Evolutionary conservation across 30 jellyfish, hydroid and myxozoan species (phyloP).

Genomic region (Sanderia malayensis): DNA sequence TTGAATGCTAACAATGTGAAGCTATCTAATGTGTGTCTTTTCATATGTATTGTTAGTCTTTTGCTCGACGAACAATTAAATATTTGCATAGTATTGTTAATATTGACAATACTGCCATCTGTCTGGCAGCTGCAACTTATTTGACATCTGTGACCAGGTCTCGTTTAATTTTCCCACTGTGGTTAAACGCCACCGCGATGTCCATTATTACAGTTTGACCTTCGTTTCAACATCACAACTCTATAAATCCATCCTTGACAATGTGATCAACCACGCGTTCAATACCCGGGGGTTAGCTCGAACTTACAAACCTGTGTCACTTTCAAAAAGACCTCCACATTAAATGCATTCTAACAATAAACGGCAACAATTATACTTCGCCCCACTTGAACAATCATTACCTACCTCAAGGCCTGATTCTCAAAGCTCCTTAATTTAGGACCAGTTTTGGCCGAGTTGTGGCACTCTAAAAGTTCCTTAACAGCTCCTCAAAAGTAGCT

Average conservation of each 20-base stretch:
- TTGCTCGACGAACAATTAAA: constrained; percentile 21
- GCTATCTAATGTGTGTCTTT: constrained; percentile 70
- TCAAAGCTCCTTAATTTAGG: too few relatives aligned
- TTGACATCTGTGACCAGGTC: constrained; percentile 59
- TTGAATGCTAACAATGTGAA: constrained; percentile 39
- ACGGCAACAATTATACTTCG: too few relatives aligned
- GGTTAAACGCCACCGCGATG: constrained; percentile 62
- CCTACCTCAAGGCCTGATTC: too few relatives aligned
- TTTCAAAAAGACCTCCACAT: too few relatives aligned
- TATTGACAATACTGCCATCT: constrained; percentile 66
- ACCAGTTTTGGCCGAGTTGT: too few relatives aligned
- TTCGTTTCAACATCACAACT: neutral
- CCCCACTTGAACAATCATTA: too few relatives aligned
- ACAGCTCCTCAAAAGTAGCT: too few relatives aligned
- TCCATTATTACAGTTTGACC: constrained; percentile 40
- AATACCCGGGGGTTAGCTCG: too few relatives aligned
- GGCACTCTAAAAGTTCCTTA: too few relatives aligned
- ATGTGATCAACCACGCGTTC: too few relatives aligned
- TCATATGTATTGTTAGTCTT: constrained; percentile 35
- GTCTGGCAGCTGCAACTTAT: constrained; percentile 60
- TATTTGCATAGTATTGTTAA: constrained; percentile 47
- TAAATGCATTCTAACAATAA: too few relatives aligned
- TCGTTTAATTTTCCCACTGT: constrained; percentile 61
- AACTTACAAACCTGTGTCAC: too few relatives aligned
- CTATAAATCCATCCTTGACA: neutral